These are phyloP conservation scores for Haliaeetus leucogaster DNA, from an alignment of 2,113 vertebrate genomes.

Conservation along the genomic window DNA sequence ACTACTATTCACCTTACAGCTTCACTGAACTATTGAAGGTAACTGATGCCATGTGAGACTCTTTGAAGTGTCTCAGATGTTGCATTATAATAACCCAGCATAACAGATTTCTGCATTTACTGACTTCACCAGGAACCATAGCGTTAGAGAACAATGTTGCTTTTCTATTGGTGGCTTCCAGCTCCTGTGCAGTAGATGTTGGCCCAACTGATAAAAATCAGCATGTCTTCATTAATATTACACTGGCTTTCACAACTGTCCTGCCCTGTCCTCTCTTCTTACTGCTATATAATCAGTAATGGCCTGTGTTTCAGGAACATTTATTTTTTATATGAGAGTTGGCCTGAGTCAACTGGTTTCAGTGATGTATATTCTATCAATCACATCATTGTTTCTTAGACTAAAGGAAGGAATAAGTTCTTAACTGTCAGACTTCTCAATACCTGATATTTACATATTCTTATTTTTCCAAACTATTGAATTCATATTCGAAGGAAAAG, in stretches of 20 bases:
- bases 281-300: background rate
- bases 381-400: background rate
- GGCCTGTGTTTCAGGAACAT: background rate
- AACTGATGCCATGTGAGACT: background rate
- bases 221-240: background rate
- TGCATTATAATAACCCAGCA: background rate
- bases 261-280: background rate
- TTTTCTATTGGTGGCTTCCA: background rate
- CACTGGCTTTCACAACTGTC: background rate
- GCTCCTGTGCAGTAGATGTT: background rate
- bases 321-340: background rate
- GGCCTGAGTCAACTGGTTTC: background rate
- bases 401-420: background rate
- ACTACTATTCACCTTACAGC: background rate
- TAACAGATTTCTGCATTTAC: background rate
- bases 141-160: background rate
- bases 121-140: background rate
- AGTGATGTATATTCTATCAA: background rate
- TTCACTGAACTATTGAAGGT: background rate
- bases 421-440: background rate
- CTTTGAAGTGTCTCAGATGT: background rate
- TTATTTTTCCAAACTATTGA: background rate
- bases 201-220: background rate
- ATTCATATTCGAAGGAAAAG: background rate
- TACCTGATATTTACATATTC: background rate